Evolutionary conservation across 2,888 invertebrate species (phyloP), one percentile per base, ranked within the genome.

Genomic region (Schrankia costaestrigalis): DNA sequence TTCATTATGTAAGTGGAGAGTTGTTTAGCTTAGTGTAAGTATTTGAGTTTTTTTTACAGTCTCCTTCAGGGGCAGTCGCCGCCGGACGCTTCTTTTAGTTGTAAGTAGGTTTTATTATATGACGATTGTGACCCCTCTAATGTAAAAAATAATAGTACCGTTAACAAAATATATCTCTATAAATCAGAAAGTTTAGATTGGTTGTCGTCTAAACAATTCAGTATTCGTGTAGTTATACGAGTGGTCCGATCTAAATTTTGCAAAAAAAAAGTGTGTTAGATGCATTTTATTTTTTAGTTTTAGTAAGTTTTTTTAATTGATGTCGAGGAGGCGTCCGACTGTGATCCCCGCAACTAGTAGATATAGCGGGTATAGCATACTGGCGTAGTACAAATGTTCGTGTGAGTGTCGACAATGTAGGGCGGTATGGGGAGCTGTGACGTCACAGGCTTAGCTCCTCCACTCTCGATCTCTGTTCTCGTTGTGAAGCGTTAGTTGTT

Each of bases 311-410:
- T 30, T 68, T 63, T 55, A 56, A 63, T 67, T 54, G 55, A 54
- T 62, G 57, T 45, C 51, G 53, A 55, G 71, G 78, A 69, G 68
- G 63, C 73, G 80, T 71, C 67, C 67, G 66, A 50, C 63, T 70
- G 72, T 47, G 71, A 60, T 32, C 53, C 56, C 46, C 43, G 51
- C 42, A 27, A 44, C 52, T 70, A 69, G 61, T 48, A n/a, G n/a
- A n/a, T 30, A 49, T 77, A 78, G 78, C 77, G 76, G 78, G 76
- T 76, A 42, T 51, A 77, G 76, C 77, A 77, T 79, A 80, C 83
- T 83, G 83, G 74, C 79, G 78, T 81, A 84, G 85, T 85, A 83
- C 84, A 85, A 85, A 84, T 79, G 78, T 71, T 55, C 67, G 79
- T 72, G 72, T 78, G 81, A 61, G 51, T 73, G 71, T 67, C 51